Conservation (phyloP, 2,888 invertebrate species). For the Orthonevra nobilis region DNA sequence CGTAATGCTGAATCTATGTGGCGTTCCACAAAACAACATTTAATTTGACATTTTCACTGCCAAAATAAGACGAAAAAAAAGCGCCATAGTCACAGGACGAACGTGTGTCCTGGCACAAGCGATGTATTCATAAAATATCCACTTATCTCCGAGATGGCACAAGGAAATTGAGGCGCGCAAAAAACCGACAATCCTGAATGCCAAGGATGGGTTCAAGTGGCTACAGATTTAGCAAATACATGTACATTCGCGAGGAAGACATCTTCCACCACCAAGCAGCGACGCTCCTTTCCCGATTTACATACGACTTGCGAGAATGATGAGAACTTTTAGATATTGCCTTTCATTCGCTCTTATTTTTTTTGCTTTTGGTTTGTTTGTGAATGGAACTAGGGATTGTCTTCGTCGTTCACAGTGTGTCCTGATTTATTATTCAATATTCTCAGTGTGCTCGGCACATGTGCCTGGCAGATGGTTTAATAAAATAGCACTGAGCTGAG, state of each 20-base stretch:
- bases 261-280: constrained; percentile 2
- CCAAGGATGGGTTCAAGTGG: background rate
- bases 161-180: background rate
- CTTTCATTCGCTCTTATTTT: no score
- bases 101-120: constrained; percentile 35
- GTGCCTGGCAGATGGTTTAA: constrained; percentile 62
- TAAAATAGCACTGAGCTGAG: constrained; percentile 64
- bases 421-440: constrained; percentile 70
- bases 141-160: constrained; percentile 48
- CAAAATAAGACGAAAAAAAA: no score
- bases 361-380: no score
- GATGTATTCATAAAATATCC: constrained; percentile 56
- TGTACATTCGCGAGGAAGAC: constrained; percentile 33
- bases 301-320: constrained; percentile 38
- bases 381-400: constrained; percentile 15
- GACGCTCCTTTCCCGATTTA: constrained; percentile 30
- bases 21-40: constrained; percentile 3
- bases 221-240: constrained; percentile 17
- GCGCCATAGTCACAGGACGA: constrained; percentile 28
- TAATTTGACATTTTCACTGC: constrained; percentile 35
- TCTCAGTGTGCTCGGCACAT: constrained; percentile 56
- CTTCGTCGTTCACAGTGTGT: constrained; percentile 31
- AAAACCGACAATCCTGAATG: background rate
- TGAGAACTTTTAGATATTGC: no score
- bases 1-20: constrained; percentile 17